phyloP scores from a whole-genome alignment of 2,113 vertebrate genomes.

The Chinchilla lanigera region DNA sequence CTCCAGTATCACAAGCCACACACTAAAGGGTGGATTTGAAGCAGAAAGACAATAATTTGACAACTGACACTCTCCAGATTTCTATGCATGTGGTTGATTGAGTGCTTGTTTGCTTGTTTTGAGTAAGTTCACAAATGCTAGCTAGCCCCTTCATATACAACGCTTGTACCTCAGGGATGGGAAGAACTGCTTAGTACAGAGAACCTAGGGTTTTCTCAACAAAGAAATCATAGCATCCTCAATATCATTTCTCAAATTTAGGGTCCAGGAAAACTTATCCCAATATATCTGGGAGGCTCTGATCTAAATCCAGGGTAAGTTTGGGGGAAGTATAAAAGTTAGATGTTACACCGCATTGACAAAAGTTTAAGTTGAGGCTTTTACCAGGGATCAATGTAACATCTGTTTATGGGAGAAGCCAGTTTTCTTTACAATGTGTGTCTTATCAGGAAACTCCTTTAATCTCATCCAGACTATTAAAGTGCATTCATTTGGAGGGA shows the following conservation, averaged over 20 bases:
- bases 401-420: background rate
- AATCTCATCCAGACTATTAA: no score
- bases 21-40: background rate
- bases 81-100: background rate
- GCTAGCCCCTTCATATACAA: fast-evolving
- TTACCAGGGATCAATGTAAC: background rate
- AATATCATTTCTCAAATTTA: background rate
- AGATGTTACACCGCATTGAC: background rate
- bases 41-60: background rate
- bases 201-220: background rate
- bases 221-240: background rate
- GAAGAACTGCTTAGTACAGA: background rate
- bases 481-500: background rate
- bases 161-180: background rate
- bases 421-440: background rate
- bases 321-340: background rate
- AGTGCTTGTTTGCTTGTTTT: background rate
- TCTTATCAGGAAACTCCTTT: background rate
- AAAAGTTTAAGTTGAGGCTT: background rate
- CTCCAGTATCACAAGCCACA: background rate
- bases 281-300: background rate
- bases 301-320: background rate
- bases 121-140: background rate
- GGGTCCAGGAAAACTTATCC: background rate
- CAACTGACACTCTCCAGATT: no score